phyloP scores from a whole-genome alignment of 2,113 vertebrate genomes.

The Caracal caracal region DNA sequence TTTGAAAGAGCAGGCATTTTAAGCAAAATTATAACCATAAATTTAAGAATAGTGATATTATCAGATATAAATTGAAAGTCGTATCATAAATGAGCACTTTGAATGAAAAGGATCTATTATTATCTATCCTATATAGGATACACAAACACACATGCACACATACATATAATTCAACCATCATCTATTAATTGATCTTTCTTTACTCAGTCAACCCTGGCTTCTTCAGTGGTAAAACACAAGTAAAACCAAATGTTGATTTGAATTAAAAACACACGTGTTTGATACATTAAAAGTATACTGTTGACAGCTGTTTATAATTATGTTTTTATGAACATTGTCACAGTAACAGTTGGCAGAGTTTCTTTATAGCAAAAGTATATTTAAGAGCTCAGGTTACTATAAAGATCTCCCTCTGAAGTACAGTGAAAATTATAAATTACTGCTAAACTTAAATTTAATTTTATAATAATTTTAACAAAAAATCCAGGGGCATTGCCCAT shows the following conservation, averaged over 20 bases:
- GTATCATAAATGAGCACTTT: neutral
- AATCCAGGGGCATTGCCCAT: neutral
- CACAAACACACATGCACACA: too few relatives aligned
- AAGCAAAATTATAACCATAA: neutral
- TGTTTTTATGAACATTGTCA: conserved; percentile 50
- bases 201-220: neutral
- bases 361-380: neutral
- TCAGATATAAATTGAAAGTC: neutral
- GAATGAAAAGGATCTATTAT: neutral
- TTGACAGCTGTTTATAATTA: conserved; percentile 39
- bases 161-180: neutral
- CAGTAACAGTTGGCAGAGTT: conserved; percentile 11
- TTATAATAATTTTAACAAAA: conserved; percentile 16
- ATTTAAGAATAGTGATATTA: neutral
- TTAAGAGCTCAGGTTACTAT: neutral
- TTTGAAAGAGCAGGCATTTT: neutral
- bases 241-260: neutral
- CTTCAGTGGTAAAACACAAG: neutral
- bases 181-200: neutral
- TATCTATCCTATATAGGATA: neutral
- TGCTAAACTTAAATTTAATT: conserved; percentile 13
- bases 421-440: neutral
- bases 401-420: neutral
- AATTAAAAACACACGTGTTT: conserved; percentile 38
- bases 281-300: neutral